These are phyloP conservation scores for Pterois miles DNA, from an alignment of 2,797 vertebrate species.

Conservation along the genomic window DNA sequence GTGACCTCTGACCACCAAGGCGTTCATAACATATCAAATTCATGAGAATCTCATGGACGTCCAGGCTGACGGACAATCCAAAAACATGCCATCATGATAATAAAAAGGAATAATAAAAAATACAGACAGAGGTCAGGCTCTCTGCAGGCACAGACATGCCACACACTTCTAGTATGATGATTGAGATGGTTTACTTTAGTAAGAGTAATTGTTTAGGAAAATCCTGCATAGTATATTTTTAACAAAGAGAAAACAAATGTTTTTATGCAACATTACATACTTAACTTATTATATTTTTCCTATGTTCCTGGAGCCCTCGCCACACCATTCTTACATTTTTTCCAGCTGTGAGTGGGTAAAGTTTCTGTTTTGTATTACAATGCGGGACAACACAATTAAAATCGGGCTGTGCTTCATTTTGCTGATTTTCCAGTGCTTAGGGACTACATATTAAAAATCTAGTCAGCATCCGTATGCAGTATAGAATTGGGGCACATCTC, in stretches of 20 bases:
- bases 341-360: not conserved
- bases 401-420: not conserved
- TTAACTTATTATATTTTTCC: not conserved
- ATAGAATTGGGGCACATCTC: conserved; percentile 8
- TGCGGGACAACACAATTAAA: not conserved
- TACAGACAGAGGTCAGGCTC: not conserved
- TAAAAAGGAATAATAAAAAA: too few relatives aligned
- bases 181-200: not conserved
- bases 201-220: too few relatives aligned
- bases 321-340: not conserved
- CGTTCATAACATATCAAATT: too few relatives aligned
- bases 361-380: not conserved
- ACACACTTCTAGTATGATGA: not conserved
- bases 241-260: not conserved
- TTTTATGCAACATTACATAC: not conserved
- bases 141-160: not conserved
- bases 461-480: not conserved
- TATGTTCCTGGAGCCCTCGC: not conserved
- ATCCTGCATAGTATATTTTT: not conserved
- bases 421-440: not conserved
- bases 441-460: not conserved
- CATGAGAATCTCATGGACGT: too few relatives aligned
- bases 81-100: too few relatives aligned
- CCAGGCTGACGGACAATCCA: too few relatives aligned
- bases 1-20: too few relatives aligned